Percentiles rank a stretch among this genome's conserved stretches.
Evolutionary conservation across 2,797 vertebrate species (phyloP).

Genomic region (Sardinella longiceps): DNA sequence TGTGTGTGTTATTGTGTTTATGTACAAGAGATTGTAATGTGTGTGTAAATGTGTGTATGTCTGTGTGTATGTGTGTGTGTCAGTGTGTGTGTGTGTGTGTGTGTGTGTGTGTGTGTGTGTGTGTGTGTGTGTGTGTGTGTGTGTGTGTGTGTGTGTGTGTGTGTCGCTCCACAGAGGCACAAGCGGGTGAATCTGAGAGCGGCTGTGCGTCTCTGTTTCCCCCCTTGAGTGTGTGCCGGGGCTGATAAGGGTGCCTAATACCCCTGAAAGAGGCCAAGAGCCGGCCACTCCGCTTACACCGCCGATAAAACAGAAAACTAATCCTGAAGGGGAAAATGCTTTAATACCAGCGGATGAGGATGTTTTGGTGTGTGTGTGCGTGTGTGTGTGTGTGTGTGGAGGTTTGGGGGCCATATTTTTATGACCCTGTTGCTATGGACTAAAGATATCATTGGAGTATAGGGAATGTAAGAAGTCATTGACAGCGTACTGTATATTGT

Average conservation of each 20-base stretch:
- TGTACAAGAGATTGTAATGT: no score
- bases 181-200: not conserved
- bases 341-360: no score
- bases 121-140: conserved; percentile 26
- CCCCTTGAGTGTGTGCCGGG: not conserved
- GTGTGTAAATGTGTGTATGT: no score
- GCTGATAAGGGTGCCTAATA: conserved; percentile 1
- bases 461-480: not conserved
- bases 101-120: not conserved
- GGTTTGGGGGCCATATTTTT: no score
- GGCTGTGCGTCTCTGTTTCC: not conserved
- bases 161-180: conserved; percentile 12
- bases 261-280: not conserved
- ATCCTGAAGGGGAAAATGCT: not conserved
- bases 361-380: no score
- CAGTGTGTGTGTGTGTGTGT: not conserved
- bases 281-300: not conserved
- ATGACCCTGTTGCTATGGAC: not conserved
- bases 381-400: not conserved
- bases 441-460: not conserved
- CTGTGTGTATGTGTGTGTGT: not conserved
- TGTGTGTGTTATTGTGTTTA: not conserved
- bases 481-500: no score
- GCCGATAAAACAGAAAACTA: not conserved
- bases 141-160: conserved; percentile 32